These are phyloP conservation scores for Misgurnus anguillicaudatus DNA, from an alignment of 2,113 vertebrate genomes.

Conservation along the genomic window DNA sequence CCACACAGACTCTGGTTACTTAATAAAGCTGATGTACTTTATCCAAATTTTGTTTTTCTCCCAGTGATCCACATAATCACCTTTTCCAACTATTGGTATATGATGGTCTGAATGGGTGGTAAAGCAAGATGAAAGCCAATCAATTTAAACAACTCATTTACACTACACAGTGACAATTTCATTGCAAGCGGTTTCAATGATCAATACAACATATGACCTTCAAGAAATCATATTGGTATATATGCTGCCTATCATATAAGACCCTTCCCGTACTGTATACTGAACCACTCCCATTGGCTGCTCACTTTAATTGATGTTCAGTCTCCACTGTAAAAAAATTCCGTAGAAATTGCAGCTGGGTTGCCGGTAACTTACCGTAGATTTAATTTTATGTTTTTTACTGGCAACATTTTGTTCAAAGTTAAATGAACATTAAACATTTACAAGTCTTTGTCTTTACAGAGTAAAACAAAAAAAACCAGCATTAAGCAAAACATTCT, in stretches of 20 bases:
- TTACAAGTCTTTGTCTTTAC: too few species aligned
- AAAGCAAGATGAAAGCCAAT: constrained; percentile 7
- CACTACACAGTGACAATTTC: neutral
- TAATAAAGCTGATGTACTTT: constrained; percentile 18
- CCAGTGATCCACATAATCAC: neutral
- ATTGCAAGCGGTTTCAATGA: neutral
- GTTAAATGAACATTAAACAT: too few species aligned
- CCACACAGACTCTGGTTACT: neutral
- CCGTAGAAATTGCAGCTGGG: too few species aligned
- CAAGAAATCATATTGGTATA: neutral
- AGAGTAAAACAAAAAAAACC: too few species aligned
- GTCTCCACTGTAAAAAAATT: neutral
- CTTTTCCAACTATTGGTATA: neutral
- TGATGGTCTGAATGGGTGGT: neutral
- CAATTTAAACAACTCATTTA: neutral
- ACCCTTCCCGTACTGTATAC: neutral
- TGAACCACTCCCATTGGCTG: neutral
- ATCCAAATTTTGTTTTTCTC: neutral
- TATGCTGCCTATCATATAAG: neutral
- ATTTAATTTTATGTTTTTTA: too few species aligned
- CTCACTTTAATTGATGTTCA: neutral
- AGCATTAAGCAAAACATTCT: too few species aligned
- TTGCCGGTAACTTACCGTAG: too few species aligned
- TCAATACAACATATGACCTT: too few species aligned
- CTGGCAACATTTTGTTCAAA: too few species aligned